Percentiles rank a stretch among this genome's conserved stretches.
Conservation (phyloP, 2,888 invertebrate species). For the Cheilosia variabilis region DNA sequence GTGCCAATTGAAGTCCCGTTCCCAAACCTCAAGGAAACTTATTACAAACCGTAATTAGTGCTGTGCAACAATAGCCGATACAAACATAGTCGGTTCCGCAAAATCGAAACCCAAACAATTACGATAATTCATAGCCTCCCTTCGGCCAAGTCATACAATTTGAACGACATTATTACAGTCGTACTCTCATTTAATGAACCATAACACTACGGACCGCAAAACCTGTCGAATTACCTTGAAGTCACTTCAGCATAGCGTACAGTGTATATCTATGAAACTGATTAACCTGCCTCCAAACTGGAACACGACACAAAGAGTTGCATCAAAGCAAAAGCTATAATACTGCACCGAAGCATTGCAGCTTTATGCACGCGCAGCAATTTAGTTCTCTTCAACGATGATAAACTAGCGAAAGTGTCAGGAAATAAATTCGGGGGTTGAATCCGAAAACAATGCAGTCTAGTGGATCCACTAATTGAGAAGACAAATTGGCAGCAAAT, state of each 20-base stretch:
- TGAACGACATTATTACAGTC: not conserved
- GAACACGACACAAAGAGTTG: slow-evolving; percentile 55
- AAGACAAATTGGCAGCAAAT: slow-evolving; percentile 1
- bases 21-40: not conserved
- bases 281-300: slow-evolving; percentile 45
- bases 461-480: slow-evolving; percentile 5
- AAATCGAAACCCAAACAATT: slow-evolving; percentile 10
- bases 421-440: slow-evolving; percentile 48
- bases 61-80: slow-evolving; percentile 5
- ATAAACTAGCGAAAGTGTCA: slow-evolving; percentile 67
- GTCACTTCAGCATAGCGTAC: slow-evolving; percentile 30
- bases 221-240: slow-evolving; percentile 45
- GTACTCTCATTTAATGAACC: slow-evolving; percentile 51
- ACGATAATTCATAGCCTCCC: not conserved
- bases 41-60: slow-evolving; percentile 2
- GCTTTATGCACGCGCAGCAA: slow-evolving; percentile 44
- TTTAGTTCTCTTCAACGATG: slow-evolving; percentile 34
- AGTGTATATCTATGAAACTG: slow-evolving; percentile 42
- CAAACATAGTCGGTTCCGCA: slow-evolving; percentile 22
- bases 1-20: too few species aligned
- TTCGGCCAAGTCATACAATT: not conserved
- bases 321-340: slow-evolving; percentile 32
- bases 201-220: slow-evolving; percentile 39
- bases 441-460: slow-evolving; percentile 5
- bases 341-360: slow-evolving; percentile 52